Evolutionary conservation across 2,797 vertebrate genomes (phyloP), one percentile per base, ranked within the genome.

Genomic region (Cynopterus sphinx): DNA sequence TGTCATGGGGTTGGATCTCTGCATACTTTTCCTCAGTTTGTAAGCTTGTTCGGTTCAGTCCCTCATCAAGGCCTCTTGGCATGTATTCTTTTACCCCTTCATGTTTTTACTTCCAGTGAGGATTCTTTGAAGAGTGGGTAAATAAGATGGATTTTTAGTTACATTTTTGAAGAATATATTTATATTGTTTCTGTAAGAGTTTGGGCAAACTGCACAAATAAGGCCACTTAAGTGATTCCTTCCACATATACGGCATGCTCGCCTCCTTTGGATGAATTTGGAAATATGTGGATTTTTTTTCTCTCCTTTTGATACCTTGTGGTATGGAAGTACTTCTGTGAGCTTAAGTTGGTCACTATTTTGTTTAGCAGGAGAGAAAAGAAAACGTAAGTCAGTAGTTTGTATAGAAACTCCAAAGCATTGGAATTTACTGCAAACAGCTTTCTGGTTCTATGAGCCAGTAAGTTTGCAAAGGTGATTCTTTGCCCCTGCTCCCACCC

Each of bases 291-390:
- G 22, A 49, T 33, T 43, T 71, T 73, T 90, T 90, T 73, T 36
- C 28, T 33, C 46, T 19, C 12, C 43, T 84, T 24, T 9, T n/a
- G 17, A 68, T 51, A 53, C 49, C 15, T 87, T n/a, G n/a, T 83
- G 55, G 10, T 36, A 11, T 91, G 51, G 19, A 94, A 89, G 16
- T 39, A 63, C 49, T 84, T 85, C 9, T 39, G 0, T 61, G 11
- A 51, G 55, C 59, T 33, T 41, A 77, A 85, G 67, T 79, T 71
- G 39, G 57, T 70, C 61, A 16, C 26, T 92, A 2, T 87, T 68
- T 90, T 85, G n/a, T 84, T 74, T 68, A 74, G 61, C n/a, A 41
- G 36, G 57, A 91, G 53, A 81, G 15, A 91, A 93, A 67, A 63
- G 1, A 75, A 90, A 55, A 65, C 51, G 8, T 24, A 26, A 55